Evolutionary conservation across 2,888 invertebrate genomes (phyloP), one percentile per base, ranked within the genome.

Genomic region (Hololepta plana): DNA sequence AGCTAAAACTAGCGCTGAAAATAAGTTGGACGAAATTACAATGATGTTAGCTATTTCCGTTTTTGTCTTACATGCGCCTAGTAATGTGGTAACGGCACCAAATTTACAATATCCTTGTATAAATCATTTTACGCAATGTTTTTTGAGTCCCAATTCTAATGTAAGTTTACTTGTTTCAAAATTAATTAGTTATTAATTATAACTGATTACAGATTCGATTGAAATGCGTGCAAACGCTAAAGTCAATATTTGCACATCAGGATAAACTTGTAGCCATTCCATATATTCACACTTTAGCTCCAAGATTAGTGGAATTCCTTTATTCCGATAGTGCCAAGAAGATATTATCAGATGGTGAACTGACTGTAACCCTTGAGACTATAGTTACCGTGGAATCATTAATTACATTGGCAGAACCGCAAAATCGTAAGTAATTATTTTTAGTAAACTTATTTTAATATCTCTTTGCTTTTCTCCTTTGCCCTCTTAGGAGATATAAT

Each of bases 101-200:
- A 77, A 82, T 41, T 57, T 93, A 27, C 80, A 85, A 49, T 85
- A 82, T 53, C 87, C 88, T 1, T 87, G 87, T 47, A 81, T 93
- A 42, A 85, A 90, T 59, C 79, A 90, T 47, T 90, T 90, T 55
- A 64, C 82, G 17, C 81, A 84, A 44, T 81, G 85, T 40, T 60
- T 84, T 27, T 72, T 72, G 43, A 69, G 66, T 32, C 60, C 66
- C 20, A 67, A 71, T 47, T 54, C 63, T 33, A 53, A 61, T 38
- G 67, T 69, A 46, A 52, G 55, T 45, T 25, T 23, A 23, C n/a
- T 27, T 22, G 14, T 19, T 15, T 10, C 9, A 32, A 19, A 8
- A 28, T 12, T 29, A 14, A 23, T 27, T 11, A 14, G 17, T 23
- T 11, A n/a, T n/a, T n/a, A n/a, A n/a, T n/a, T 31, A 23, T 28